Percentiles rank a stretch among this genome's conserved stretches.
Evolutionary conservation across 2,113 vertebrate genomes (phyloP).

Genomic region (Halcyon malimbica): DNA sequence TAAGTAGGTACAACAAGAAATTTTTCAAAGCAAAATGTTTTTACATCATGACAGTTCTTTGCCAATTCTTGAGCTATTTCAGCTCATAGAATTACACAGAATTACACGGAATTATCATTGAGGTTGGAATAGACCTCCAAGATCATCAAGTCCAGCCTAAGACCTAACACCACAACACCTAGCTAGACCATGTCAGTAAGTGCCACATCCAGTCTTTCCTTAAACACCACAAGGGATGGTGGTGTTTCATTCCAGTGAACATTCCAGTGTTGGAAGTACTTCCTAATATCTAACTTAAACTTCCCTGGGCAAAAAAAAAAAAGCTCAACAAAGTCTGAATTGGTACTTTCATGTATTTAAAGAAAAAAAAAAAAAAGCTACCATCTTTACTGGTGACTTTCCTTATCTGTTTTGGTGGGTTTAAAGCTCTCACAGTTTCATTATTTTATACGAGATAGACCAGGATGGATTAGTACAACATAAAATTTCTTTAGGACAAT

Average conservation of each 20-base stretch:
- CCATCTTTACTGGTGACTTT: neutral
- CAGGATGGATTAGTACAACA: neutral
- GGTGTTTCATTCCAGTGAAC: too few species aligned
- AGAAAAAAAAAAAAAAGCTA: neutral
- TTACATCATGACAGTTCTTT: neutral
- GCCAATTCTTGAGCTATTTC: neutral
- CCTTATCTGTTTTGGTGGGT: neutral
- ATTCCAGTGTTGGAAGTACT: too few species aligned
- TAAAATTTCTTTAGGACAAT: neutral
- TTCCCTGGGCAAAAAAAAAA: too few species aligned
- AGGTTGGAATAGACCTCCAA: too few species aligned
- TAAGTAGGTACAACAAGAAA: neutral
- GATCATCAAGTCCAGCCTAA: too few species aligned
- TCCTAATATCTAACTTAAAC: too few species aligned
- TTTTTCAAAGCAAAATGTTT: neutral
- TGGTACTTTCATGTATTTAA: neutral
- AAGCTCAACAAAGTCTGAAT: neutral
- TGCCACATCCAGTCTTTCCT: too few species aligned
- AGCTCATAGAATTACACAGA: neutral
- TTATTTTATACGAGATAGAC: neutral
- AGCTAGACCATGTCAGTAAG: too few species aligned
- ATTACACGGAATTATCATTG: too few species aligned
- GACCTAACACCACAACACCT: too few species aligned
- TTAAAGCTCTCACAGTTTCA: neutral
- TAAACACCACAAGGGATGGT: too few species aligned